phyloP scores from a whole-genome alignment of 1,140 invertebrate genomes.

The Macrostomum lignano region DNA sequence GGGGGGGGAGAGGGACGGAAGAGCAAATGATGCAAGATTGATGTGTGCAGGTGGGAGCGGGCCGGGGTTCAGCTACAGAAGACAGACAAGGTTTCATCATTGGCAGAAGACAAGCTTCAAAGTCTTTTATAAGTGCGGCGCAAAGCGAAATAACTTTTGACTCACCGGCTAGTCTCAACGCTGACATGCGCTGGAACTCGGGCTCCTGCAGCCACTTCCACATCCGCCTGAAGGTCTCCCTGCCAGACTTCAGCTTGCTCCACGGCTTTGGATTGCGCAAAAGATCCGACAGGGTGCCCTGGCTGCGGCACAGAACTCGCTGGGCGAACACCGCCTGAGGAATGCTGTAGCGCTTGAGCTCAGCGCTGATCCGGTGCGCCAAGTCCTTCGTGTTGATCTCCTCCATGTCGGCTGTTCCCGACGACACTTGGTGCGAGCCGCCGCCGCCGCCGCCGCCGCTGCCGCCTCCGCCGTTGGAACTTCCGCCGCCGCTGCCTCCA shows the following conservation, averaged over 20 bases:
- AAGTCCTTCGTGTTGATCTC: constrained; percentile 35
- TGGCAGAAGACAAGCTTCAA: no score
- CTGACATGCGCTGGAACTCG: constrained; percentile 95
- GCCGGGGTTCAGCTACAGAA: no score
- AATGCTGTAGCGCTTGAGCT: constrained; percentile 91
- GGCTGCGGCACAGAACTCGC: constrained; percentile 76
- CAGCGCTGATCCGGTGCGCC: constrained; percentile 84
- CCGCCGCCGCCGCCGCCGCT: no score
- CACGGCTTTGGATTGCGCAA: constrained; percentile 93
- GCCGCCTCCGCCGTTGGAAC: no score
- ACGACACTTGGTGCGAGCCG: no score
- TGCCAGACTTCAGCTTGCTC: constrained; percentile 93
- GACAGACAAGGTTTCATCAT: no score
- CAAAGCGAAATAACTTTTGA: no score
- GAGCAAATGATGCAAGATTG: no score
- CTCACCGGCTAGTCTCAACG: constrained; percentile 79
- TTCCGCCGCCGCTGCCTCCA: no score
- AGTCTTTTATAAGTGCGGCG: no score
- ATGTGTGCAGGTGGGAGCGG: no score
- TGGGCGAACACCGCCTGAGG: constrained; percentile 97
- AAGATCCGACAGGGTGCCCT: constrained; percentile 84
- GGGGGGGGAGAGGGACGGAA: no score
- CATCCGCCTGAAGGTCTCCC: constrained; percentile 94
- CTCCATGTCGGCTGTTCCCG: constrained; percentile 6
- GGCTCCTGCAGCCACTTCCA: constrained; percentile 99